Evolutionary conservation across 2,888 invertebrate species (phyloP).

Genomic region (Dichetophora obliterata): DNA sequence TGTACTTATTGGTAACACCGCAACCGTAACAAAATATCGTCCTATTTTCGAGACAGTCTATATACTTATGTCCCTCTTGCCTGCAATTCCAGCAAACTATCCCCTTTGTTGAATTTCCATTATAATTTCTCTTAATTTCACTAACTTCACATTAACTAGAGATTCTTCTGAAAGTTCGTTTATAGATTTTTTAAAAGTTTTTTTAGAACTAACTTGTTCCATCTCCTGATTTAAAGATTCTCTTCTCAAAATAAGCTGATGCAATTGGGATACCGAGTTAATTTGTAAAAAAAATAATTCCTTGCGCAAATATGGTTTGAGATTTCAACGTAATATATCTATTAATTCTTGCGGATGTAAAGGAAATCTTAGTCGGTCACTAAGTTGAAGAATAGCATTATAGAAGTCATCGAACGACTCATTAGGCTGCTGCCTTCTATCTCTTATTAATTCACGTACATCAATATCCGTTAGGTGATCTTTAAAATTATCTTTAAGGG

Average conservation of each 20-base stretch:
- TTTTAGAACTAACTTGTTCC: neutral
- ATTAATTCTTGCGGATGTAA: constrained; percentile 6
- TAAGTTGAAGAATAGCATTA: constrained; percentile 2
- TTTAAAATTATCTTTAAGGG: constrained; percentile 11
- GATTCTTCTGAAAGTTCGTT: neutral
- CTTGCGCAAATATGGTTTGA: constrained; percentile 16
- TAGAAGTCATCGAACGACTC: constrained; percentile 31
- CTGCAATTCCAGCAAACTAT: neutral
- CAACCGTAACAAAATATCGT: constrained; percentile 33
- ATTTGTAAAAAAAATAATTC: constrained; percentile 28
- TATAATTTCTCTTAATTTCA: neutral
- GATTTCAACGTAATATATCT: constrained; percentile 26
- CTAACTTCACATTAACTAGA: neutral
- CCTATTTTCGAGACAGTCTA: neutral
- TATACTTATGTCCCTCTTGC: neutral
- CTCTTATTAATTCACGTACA: constrained; percentile 28
- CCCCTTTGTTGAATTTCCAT: neutral
- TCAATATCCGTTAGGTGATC: constrained; percentile 27
- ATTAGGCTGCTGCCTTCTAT: constrained; percentile 16
- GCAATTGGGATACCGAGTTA: constrained; percentile 15
- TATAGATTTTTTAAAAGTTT: neutral
- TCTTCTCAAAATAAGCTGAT: neutral
- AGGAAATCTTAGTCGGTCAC: constrained; percentile 9
- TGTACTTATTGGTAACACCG: too few relatives aligned
- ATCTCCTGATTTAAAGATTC: constrained; percentile 15